These are phyloP conservation scores for Lepeophtheirus nordmannii DNA, from an alignment of 2,888 invertebrate genomes.

Conservation along the genomic window DNA sequence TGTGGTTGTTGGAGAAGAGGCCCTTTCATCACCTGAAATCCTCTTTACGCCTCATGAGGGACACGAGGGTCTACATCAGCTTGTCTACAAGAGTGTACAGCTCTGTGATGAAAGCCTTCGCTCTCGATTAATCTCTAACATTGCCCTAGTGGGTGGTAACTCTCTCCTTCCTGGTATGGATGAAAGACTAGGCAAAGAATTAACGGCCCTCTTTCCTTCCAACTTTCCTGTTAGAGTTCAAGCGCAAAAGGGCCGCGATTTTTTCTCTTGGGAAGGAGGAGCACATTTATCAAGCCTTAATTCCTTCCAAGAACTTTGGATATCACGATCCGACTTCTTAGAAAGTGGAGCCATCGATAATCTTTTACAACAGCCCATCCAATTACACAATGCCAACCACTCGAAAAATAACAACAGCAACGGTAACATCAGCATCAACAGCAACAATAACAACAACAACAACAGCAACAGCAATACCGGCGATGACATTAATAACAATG, in stretches of 20 bases:
- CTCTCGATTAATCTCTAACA: conserved; percentile 14
- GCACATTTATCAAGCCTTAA: conserved; percentile 14
- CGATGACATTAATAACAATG: not conserved
- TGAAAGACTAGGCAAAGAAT: conserved; percentile 9
- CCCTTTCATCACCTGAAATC: conserved; percentile 15
- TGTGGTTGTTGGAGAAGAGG: conserved; percentile 22
- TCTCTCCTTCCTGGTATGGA: conserved; percentile 22
- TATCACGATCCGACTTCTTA: conserved; percentile 16
- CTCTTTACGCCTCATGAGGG: conserved; percentile 12
- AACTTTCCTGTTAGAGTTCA: conserved; percentile 2
- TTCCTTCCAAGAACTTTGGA: conserved; percentile 23
- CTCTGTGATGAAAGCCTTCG: conserved; percentile 18
- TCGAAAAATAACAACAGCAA: conserved; percentile 3
- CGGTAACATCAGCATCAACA: not conserved
- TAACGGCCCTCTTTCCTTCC: not conserved
- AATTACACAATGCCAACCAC: not conserved
- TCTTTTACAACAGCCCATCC: not conserved
- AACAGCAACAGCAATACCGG: not conserved
- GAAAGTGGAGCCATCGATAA: conserved; percentile 13
- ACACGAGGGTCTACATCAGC: conserved; percentile 6
- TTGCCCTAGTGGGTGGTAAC: conserved; percentile 20
- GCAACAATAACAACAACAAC: conserved; percentile 2
- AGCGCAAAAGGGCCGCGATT: conserved; percentile 16
- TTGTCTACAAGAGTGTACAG: conserved; percentile 12
- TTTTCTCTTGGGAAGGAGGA: conserved; percentile 21